Evolutionary conservation across 2,113 vertebrate species (phyloP).

Genomic region (Syngnathus floridae): DNA sequence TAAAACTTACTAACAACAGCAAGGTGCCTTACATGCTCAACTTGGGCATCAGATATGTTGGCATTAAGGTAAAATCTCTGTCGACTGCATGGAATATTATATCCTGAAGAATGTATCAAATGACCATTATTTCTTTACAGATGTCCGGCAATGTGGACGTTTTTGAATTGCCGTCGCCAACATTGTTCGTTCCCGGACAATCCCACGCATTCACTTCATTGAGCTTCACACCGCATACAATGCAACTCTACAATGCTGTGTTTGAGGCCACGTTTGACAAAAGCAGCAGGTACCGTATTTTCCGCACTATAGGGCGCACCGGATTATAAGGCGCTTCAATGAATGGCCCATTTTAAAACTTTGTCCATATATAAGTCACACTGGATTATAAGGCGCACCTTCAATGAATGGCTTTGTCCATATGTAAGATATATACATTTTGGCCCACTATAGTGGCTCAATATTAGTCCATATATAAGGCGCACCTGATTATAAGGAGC

Average conservation of each 20-base stretch:
- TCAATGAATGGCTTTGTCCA: too few relatives aligned
- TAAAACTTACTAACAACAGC: constrained; percentile 76
- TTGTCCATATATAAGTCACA: too few relatives aligned
- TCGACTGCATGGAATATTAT: background rate
- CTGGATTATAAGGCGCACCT: too few relatives aligned
- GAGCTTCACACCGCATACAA: constrained; percentile 73
- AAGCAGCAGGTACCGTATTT: constrained; percentile 64
- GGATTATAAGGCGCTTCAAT: too few relatives aligned
- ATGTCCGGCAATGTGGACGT: constrained; percentile 40
- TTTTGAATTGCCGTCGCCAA: constrained; percentile 72
- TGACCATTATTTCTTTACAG: constrained; percentile 49
- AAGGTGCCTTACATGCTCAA: constrained; percentile 75
- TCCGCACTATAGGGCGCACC: too few relatives aligned
- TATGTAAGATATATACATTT: too few relatives aligned
- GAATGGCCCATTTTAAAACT: too few relatives aligned
- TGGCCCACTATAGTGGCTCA: too few relatives aligned
- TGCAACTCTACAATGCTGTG: constrained; percentile 74
- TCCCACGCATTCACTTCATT: constrained; percentile 72
- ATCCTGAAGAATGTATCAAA: background rate
- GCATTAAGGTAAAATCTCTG: constrained; percentile 67
- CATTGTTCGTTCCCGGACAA: constrained; percentile 68
- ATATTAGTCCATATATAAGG: too few relatives aligned
- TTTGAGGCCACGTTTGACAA: constrained; percentile 70
- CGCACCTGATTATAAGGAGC: too few relatives aligned
- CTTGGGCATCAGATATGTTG: constrained; percentile 64